phyloP scores from a whole-genome alignment of 2,888 invertebrate genomes.

The Stenchaetothrips biformis region DNA sequence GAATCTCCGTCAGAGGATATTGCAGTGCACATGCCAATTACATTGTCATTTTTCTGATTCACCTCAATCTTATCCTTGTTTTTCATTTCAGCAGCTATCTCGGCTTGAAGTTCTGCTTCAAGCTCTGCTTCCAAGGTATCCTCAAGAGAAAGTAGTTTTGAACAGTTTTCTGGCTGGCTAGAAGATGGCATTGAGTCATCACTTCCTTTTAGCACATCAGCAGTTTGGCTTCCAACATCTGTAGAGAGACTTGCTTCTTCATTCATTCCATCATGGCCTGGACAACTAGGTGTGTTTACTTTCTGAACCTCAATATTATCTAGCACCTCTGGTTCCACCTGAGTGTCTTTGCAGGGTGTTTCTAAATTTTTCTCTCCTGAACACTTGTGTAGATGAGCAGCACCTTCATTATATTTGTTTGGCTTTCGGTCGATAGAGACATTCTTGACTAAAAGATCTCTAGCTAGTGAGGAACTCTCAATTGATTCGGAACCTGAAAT shows the following conservation, averaged over 20 bases:
- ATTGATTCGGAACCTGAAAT: neutral
- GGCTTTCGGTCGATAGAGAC: neutral
- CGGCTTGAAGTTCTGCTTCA: conserved; percentile 4
- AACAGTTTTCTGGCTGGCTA: neutral
- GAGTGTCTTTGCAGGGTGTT: neutral
- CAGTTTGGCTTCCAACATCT: neutral
- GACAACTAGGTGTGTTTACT: neutral
- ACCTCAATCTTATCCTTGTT: neutral
- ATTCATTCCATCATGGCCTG: neutral
- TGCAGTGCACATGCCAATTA: neutral
- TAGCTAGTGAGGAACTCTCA: neutral
- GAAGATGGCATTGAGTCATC: too few relatives aligned
- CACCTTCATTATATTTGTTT: neutral
- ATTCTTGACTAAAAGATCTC: neutral
- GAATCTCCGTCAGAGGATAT: neutral
- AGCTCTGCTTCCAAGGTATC: neutral
- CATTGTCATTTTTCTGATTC: too few relatives aligned
- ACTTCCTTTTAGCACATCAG: neutral
- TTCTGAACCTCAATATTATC: neutral
- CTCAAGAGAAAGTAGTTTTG: neutral
- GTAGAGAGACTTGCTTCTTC: neutral
- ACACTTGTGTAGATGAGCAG: neutral
- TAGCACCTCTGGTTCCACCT: neutral
- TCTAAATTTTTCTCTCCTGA: neutral
- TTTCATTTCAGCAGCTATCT: neutral